Base-by-base conservation (phyloP, 2,888 invertebrate species). In the Hypomecis punctinalis region DNA sequence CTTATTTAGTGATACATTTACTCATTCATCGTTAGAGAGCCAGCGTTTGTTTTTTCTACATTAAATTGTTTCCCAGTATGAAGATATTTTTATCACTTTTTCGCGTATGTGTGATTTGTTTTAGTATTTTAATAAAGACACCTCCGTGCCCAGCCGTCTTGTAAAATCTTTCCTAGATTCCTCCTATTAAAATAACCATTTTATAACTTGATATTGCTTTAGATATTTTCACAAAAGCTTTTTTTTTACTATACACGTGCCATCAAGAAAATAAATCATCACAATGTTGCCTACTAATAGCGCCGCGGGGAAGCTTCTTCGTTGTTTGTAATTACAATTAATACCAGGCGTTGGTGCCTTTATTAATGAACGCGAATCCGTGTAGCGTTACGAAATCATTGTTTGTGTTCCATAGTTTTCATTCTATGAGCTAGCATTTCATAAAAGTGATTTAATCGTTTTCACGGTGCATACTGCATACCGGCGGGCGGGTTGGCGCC, bases 401-500 rank as follows among this genome's bases (percentile, higher is more conserved):
- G 52, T 52, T 23, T n/a, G 8, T 52, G 52, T 52, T 52, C n/a
- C 13, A 39, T 5, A 9, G 11, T 37, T 6, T 40, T 40, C 40
- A 40, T 10, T 9, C 5, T 58, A 58, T 48, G 40, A 37, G 45
- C 76, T 70, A 75, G 68, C 67, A 71, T 73, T 77, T 75, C 71
- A 76, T 74, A 72, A 74, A 76, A 76, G 76, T 74, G 71, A 73
- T 75, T n/a, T 61, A 61, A 76, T 73, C 66, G 70, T 66, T 67
- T 71, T 73, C 67, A 70, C 63, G 62, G 73, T 73, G 73, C 74
- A 70, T 70, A 74, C 70, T 46, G 46, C 73, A 69, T 71, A 70
- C 64, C 67, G 62, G 75, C 72, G 63, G 62, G 75, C 72, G 63
- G 76, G 77, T 74, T 83, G 90, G 91, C 91, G 91, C 90, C 90